These are phyloP conservation scores for Deroptyus accipitrinus DNA, from an alignment of 2,113 vertebrate genomes.

Conservation along the genomic window DNA sequence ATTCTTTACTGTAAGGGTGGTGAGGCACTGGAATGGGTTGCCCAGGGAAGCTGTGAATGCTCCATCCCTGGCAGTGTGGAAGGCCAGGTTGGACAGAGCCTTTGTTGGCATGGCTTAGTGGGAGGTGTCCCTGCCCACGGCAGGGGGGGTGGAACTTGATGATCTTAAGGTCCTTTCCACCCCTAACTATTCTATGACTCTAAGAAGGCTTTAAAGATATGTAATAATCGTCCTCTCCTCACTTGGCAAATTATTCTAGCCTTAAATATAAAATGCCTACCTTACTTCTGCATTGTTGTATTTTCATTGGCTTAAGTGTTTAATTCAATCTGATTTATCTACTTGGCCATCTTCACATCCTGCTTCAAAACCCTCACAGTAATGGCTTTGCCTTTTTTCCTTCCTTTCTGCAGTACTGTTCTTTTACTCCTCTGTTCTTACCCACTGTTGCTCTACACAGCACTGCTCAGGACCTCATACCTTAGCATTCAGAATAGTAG, in stretches of 20 bases:
- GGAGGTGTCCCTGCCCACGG: no score
- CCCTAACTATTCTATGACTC: no score
- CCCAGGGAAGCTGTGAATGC: no score
- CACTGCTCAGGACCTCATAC: background rate
- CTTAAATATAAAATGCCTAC: background rate
- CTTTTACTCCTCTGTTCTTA: background rate
- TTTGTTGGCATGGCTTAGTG: no score
- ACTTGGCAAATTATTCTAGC: background rate
- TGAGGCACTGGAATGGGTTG: no score
- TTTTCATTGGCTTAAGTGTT: background rate
- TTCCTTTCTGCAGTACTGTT: background rate
- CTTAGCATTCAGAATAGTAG: background rate
- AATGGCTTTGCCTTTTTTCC: background rate
- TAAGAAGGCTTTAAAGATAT: background rate
- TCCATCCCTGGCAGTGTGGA: no score
- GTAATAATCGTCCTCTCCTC: background rate
- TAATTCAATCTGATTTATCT: background rate
- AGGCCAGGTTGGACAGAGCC: no score
- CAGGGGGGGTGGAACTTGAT: no score
- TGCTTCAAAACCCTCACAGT: background rate
- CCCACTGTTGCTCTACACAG: background rate
- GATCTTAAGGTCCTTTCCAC: no score
- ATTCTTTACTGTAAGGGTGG: no score
- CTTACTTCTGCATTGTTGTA: background rate
- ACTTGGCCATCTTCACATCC: background rate